Evolutionary conservation across 2,888 invertebrate species (phyloP).

Genomic region (Oscheius sp.): DNA sequence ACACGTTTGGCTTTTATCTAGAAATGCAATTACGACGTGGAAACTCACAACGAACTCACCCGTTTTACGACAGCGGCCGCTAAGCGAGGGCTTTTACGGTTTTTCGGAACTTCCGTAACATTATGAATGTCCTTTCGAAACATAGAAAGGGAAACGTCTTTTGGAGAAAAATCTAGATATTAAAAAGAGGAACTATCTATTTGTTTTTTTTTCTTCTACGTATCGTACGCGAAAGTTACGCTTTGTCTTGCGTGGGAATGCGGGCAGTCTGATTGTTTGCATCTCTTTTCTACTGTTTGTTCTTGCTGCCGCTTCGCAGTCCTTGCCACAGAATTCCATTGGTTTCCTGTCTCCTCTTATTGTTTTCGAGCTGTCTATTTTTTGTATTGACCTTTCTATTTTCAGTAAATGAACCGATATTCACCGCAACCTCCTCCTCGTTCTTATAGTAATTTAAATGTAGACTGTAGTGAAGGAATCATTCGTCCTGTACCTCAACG

Average conservation of each 20-base stretch:
- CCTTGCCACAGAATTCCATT: slow-evolving; percentile 20
- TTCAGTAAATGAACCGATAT: slow-evolving; percentile 21
- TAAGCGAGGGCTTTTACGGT: slow-evolving; percentile 15
- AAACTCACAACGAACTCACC: slow-evolving; percentile 24
- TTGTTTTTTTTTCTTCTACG: neutral
- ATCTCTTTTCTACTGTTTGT: slow-evolving; percentile 27
- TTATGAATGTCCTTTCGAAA: neutral
- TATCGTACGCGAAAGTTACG: neutral
- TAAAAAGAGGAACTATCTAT: neutral
- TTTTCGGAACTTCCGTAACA: neutral
- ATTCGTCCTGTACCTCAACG: slow-evolving; percentile 57
- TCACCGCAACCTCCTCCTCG: slow-evolving; percentile 48
- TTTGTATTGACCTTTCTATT: neutral
- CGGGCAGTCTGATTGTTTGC: slow-evolving; percentile 19
- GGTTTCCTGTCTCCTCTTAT: slow-evolving; percentile 20
- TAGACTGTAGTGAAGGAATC: slow-evolving; percentile 52
- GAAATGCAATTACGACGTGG: slow-evolving; percentile 18
- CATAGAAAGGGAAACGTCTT: neutral
- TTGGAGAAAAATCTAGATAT: neutral
- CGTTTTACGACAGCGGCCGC: slow-evolving; percentile 19
- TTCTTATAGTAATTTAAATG: slow-evolving; percentile 44
- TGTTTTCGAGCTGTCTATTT: slow-evolving; percentile 5
- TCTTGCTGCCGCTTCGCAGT: slow-evolving; percentile 15
- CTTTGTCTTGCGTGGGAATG: slow-evolving; percentile 29
- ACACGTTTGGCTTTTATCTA: slow-evolving; percentile 8